Base-by-base conservation (phyloP, 2,888 invertebrate genomes). In the Antitype chi region DNA sequence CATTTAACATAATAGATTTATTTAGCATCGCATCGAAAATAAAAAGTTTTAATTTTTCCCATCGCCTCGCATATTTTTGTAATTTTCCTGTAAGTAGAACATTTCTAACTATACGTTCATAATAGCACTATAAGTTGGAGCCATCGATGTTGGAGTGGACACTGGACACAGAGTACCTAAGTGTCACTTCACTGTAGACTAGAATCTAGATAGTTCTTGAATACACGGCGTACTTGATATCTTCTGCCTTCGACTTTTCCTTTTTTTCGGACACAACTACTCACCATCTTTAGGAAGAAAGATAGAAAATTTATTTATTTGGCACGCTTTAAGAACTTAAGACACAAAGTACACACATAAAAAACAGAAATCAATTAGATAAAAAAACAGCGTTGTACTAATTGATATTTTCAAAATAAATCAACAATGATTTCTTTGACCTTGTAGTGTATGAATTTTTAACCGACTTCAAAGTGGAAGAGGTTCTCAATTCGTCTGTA, bases 121-220 rank as follows among this genome's bases (percentile, higher is more conserved):
- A n/a, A 53, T 20, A 79, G 23, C 53, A 17, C 53, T 69, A 17
- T 28, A 79, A 38, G 5, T 62, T 79, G 3, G n/a, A n/a, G n/a
- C n/a, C n/a, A n/a, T n/a, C n/a, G n/a, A n/a, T n/a, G 5, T 62
- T 79, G 3, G 25, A 79, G 70, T 70, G 17, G 62, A 28, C 23
- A 70, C 32, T 68, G n/a, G 59, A 59, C 25, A 68, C 60, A 52
- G 60, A 77, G 28, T 38, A 55, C 55, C n/a, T 55, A 23, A 28
- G n/a, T 47, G 67, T 59, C 59, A 47, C 32, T 78, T 68, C 60
- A 76, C 43, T 60, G 3, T 47, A 32, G 13, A 43, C 78, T 60
- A 74, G 4, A 74, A 74, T 53, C 28, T 67, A 43, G 76, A 49
- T 32, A 75, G 68, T 67, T 52, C 52, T 63, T 62, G 53, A 55